Evolutionary conservation across 2,888 invertebrate genomes (phyloP), one percentile per base, ranked within the genome.

Genomic region (Iselma pallidipennis): DNA sequence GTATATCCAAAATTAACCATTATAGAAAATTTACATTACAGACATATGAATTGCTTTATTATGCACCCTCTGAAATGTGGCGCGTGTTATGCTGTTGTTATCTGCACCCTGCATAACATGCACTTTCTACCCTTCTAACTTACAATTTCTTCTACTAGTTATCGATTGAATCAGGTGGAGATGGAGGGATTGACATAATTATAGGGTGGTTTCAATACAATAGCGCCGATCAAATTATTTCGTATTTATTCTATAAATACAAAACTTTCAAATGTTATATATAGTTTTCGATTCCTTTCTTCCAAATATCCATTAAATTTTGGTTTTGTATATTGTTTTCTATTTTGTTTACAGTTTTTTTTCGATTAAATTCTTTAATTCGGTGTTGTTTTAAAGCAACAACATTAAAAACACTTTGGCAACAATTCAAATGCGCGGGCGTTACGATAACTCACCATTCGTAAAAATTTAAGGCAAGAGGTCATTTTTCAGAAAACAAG

Each of bases 381-480:
- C 19, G n/a, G n/a, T n/a, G n/a, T 37, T 16, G 7, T 37, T 19
- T 21, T 21, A 19, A 4, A 23, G 4, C 21, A 45, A n/a, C 23
- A 45, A 45, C 23, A 45, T 23, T 10, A 6, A 45, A 45, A 23
- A 23, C 21, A 23, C 21, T 52, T 52, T 52, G 52, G 52, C 52
- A 21, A n/a, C 3, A n/a, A 3, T 6, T 29, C 52, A 52, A 31
- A 31, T 21, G 52, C 31, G 23, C 31, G 12, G 14, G 23, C 9
- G 42, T 54, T 42, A 37, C 23, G 21, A 26, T 25, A 50, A 78
- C 81, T 81, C 74, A 82, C 81, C 81, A 82, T 82, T 74, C 80
- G 80, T 68, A 78, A 75, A 66, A 80, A 74, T 73, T 78, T 80
- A 68, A 82, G 79, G 67, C 82, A 82, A 67, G 73, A 74, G 69